Base-by-base conservation (phyloP, 1,140 invertebrate genomes). In the Drosophila yakuba region DNA sequence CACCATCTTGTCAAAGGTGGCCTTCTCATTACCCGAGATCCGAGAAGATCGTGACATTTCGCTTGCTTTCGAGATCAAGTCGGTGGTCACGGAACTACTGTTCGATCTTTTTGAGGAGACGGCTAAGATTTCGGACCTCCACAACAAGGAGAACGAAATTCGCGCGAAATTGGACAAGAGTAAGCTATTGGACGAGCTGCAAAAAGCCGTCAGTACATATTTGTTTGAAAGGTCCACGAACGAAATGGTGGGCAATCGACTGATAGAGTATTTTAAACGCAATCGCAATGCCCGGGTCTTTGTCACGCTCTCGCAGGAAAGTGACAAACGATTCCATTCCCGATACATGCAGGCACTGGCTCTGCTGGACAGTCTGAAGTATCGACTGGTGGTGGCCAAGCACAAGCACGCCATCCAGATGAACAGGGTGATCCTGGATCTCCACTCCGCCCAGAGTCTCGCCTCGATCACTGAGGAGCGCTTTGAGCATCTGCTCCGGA, bases 231-330 rank as follows among this genome's bases (percentile, higher is more conserved):
- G 44, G 6, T 20, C 43, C 1, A 12, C 38, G 11, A 69, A 78
- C 23, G 7, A 1, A 1, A 60, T 59, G 32, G 36, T 85, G 1
- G 48, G 41, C 20, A 1, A 0, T 3, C 84, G 84, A 7, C n/a
- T 86, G 7, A 2, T 4, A 0, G 81, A 85, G 0, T 78, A 78
- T 15, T 63, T 20, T 28, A 86, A 74, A 5, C 78, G 81, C 0
- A 3, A 2, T 4, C 57, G 45, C n/a, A 74, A 64, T 38, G 4
- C 0, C 10, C 63, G 81, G 1, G 45, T 25, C 0, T 67, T 81
- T 11, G 0, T 1, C 0, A 2, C 0, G 0, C n/a, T 68, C 0
- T 0, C 35, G 0, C 15, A 23, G 1, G 23, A 41, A 0, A 0
- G 0, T 0, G 39, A 43, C 1, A 1, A 10, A 2, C 4, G 11